Conservation (phyloP, 1,140 invertebrate genomes). For the Ladona fulva region DNA sequence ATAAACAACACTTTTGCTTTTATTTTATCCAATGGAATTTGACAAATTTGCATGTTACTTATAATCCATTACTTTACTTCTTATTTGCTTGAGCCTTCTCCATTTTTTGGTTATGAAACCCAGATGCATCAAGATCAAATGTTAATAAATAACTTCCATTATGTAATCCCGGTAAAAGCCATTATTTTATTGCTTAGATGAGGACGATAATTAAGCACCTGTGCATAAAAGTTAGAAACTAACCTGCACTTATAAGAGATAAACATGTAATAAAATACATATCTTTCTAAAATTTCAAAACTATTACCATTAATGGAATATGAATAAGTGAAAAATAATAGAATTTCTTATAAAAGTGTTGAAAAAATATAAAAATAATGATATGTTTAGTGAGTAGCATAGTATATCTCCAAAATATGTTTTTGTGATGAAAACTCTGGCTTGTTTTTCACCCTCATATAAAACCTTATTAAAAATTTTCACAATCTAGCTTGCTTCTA, state of each 20-base stretch:
- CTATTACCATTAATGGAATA: slow-evolving; percentile 7
- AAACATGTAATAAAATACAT: neutral
- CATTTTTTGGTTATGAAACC: too few species aligned
- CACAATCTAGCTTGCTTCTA: neutral
- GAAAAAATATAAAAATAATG: slow-evolving; percentile 7
- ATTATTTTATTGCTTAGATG: neutral
- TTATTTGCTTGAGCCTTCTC: too few species aligned
- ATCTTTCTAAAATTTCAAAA: neutral
- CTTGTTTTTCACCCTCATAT: too few species aligned
- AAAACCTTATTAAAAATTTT: too few species aligned
- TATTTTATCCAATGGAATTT: too few species aligned
- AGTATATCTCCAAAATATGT: neutral
- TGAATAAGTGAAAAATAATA: neutral
- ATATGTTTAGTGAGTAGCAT: neutral
- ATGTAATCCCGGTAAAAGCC: neutral
- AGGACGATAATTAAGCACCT: neutral
- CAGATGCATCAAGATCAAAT: neutral
- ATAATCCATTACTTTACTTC: too few species aligned
- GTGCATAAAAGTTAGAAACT: neutral
- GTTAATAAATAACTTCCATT: neutral
- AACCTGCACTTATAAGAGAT: neutral
- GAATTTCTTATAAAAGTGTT: neutral
- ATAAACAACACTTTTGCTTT: too few species aligned
- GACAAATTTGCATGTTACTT: too few species aligned
- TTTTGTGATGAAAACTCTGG: too few species aligned